Conservation (phyloP, 2,888 invertebrate genomes). For the Drosophila histrio region DNA sequence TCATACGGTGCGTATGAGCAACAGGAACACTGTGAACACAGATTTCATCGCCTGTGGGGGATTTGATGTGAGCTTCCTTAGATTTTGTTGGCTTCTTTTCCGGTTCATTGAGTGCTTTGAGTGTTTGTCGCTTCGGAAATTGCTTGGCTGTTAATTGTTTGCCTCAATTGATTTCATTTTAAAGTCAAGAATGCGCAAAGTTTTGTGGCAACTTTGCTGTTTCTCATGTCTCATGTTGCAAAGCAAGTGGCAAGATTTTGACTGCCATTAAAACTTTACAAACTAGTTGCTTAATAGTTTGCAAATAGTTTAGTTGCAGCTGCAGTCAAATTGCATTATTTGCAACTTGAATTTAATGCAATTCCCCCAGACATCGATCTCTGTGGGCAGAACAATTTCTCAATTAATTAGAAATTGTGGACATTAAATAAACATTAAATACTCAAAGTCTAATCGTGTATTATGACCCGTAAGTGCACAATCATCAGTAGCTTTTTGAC, state of each 20-base stretch:
- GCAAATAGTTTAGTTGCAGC: conserved; percentile 43
- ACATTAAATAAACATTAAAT: conserved; percentile 40
- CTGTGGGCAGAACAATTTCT: conserved; percentile 3
- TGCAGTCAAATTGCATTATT: conserved; percentile 26
- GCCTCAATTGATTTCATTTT: conserved; percentile 68
- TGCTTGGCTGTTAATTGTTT: conserved; percentile 72
- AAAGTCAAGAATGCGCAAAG: conserved; percentile 57
- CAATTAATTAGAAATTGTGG: conserved; percentile 9
- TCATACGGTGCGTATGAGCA: conserved; percentile 57
- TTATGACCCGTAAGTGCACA: conserved; percentile 49
- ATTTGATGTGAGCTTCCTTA: conserved; percentile 12
- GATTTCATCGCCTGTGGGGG: conserved; percentile 40
- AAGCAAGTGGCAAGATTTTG: conserved; percentile 40
- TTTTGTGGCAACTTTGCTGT: conserved; percentile 38
- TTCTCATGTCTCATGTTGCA: conserved; percentile 13
- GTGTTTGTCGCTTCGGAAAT: conserved; percentile 67
- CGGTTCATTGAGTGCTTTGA: conserved; percentile 55
- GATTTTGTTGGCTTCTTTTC: conserved; percentile 40
- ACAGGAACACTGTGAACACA: conserved; percentile 25
- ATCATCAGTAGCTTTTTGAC: conserved; percentile 22
- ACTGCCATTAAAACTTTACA: conserved; percentile 49
- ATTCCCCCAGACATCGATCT: neutral
- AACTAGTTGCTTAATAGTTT: conserved; percentile 55
- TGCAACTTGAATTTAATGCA: conserved; percentile 17
- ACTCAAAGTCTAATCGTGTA: conserved; percentile 2